A percentile compares a stretch with the other conserved stretches of the same genome.
phyloP scores from a whole-genome alignment of 2,888 invertebrate genomes.

The Eustalomyia histrio region DNA sequence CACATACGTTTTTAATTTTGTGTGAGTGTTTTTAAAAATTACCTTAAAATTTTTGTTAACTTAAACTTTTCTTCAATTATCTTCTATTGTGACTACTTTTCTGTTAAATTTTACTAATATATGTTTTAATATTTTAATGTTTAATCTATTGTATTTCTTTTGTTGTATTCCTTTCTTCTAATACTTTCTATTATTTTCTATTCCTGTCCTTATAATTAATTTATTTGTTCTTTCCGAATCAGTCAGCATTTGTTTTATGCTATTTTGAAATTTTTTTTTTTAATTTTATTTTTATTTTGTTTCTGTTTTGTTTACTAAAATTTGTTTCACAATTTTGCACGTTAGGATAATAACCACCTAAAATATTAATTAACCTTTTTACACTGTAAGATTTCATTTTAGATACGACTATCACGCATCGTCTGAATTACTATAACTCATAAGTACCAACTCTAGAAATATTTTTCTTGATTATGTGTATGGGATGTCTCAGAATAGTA shows the following conservation, averaged over 20 bases:
- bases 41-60: conserved; percentile 39
- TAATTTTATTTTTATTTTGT: conserved; percentile 10
- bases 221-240: conserved; percentile 67
- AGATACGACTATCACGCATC: too few species aligned
- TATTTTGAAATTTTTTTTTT: conserved; percentile 64
- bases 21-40: conserved; percentile 34
- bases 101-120: conserved; percentile 35
- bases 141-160: conserved; percentile 11
- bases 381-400: too few species aligned
- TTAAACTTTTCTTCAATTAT: conserved; percentile 47
- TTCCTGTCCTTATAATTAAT: conserved; percentile 26
- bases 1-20: conserved; percentile 12
- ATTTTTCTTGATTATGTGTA: too few species aligned
- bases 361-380: too few species aligned
- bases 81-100: conserved; percentile 49
- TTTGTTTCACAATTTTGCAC: not conserved
- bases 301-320: conserved; percentile 26
- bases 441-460: too few species aligned
- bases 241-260: conserved; percentile 76
- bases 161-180: conserved; percentile 23
- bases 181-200: conserved; percentile 2
- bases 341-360: too few species aligned
- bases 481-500: too few species aligned
- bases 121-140: conserved; percentile 12
- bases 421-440: too few species aligned